A percentile compares a stretch with the other conserved stretches of the same genome.
These are phyloP conservation scores for Heterotis niloticus DNA, from an alignment of 2,113 vertebrate species.

Conservation along the genomic window DNA sequence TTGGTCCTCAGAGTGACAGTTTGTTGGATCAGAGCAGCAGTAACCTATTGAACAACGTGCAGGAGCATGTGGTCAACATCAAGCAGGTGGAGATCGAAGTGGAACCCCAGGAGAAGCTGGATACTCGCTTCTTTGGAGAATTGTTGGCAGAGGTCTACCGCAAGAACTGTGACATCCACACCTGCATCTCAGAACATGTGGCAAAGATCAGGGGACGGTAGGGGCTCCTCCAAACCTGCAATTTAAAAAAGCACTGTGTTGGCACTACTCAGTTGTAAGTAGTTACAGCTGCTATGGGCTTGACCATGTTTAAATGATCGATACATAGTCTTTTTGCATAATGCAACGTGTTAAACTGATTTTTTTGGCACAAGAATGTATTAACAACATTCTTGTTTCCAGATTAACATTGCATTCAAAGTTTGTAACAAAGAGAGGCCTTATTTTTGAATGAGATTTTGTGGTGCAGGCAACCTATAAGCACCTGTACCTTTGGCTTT, in stretches of 20 bases:
- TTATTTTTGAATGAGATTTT: too few species aligned
- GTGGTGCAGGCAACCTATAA: too few species aligned
- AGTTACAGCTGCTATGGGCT: neutral
- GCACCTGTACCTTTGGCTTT: too few species aligned
- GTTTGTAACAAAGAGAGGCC: too few species aligned
- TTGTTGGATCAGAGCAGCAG: conserved; percentile 45
- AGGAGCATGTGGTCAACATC: conserved; percentile 24
- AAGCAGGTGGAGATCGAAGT: conserved; percentile 24
- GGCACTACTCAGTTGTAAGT: neutral
- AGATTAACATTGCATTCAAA: too few species aligned
- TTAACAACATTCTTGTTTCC: too few species aligned
- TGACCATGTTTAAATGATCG: neutral
- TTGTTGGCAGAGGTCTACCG: conserved; percentile 86
- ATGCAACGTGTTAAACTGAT: too few species aligned
- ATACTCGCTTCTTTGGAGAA: conserved; percentile 89
- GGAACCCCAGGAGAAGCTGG: conserved; percentile 62
- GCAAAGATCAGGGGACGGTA: conserved; percentile 79
- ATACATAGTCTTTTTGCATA: too few species aligned
- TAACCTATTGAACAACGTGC: neutral
- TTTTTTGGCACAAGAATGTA: too few species aligned
- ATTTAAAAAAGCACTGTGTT: neutral
- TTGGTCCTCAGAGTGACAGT: conserved; percentile 41
- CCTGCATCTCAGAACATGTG: conserved; percentile 80
- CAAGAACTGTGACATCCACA: conserved; percentile 83
- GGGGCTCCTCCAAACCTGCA: neutral